Percentiles rank a stretch among this genome's conserved stretches.
These are phyloP conservation scores for Periophthalmus magnuspinnatus DNA, from an alignment of 2,797 vertebrate genomes.

Conservation along the genomic window DNA sequence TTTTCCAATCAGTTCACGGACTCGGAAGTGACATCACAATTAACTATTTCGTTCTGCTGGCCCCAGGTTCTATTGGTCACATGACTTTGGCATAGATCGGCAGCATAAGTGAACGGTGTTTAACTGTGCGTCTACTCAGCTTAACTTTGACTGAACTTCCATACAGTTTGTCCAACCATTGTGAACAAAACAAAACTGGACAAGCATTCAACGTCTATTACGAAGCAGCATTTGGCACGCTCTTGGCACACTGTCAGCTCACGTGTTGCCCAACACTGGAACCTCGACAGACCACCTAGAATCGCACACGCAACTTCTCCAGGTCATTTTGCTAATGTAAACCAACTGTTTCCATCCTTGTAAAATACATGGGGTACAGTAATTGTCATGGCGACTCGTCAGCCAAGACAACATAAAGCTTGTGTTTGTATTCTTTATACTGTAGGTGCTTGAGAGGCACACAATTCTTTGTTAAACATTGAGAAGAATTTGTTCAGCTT, in stretches of 20 bases:
- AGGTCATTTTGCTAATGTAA: background rate
- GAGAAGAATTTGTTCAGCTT: background rate
- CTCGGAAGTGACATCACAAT: background rate
- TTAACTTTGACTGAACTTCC: too few relatives aligned
- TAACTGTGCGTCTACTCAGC: background rate
- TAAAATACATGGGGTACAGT: background rate
- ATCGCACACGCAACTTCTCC: background rate
- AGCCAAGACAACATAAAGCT: background rate
- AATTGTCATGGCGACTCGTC: background rate
- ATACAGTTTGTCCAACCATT: background rate
- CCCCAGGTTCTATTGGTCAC: background rate
- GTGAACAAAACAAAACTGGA: background rate
- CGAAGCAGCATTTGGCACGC: background rate
- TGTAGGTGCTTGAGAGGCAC: background rate
- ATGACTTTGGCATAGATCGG: conserved; percentile 28
- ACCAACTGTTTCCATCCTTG: background rate
- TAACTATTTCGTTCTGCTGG: background rate
- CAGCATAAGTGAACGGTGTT: conserved; percentile 7
- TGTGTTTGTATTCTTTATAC: background rate
- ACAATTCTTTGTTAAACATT: background rate
- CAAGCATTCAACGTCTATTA: background rate
- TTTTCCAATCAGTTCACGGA: too few relatives aligned
- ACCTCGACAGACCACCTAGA: background rate
- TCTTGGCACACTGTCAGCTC: background rate
- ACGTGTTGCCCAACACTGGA: background rate